These are phyloP conservation scores for Cynodonichthys magdalenae DNA, from an alignment of 2,797 vertebrate species.

Conservation along the genomic window DNA sequence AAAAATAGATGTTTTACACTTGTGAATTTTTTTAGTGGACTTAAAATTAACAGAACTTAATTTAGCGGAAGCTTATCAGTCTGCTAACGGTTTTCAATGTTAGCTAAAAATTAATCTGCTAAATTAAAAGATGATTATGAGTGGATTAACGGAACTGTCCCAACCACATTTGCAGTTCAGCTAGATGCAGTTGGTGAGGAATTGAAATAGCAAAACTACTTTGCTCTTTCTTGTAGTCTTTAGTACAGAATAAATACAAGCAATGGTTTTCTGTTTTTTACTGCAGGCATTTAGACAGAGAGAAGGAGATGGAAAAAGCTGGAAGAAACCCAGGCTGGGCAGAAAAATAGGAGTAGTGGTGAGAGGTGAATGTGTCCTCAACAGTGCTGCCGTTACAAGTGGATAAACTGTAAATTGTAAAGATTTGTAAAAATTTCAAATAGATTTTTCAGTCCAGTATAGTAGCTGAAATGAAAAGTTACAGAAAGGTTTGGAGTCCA, in stretches of 20 bases:
- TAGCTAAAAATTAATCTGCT: too few relatives aligned
- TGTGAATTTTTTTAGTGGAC: too few relatives aligned
- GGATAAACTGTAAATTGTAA: conserved; percentile 57
- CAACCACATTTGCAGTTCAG: too few relatives aligned
- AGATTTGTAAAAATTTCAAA: conserved; percentile 12
- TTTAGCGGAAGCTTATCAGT: too few relatives aligned
- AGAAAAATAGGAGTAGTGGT: neutral
- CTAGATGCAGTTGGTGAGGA: conserved; percentile 3
- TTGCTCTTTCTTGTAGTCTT: neutral
- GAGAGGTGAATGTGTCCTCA: conserved; percentile 56
- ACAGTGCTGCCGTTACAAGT: conserved; percentile 62
- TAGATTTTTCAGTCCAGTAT: conserved; percentile 11
- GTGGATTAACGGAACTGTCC: too few relatives aligned
- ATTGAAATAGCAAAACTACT: neutral
- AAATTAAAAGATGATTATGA: too few relatives aligned
- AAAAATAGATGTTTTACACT: too few relatives aligned
- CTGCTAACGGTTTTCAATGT: too few relatives aligned
- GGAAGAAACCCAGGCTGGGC: conserved; percentile 30
- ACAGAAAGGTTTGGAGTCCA: neutral
- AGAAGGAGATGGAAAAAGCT: conserved; percentile 44
- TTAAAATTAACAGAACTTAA: too few relatives aligned
- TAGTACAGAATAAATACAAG: conserved; percentile 53
- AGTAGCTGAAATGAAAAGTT: conserved; percentile 17
- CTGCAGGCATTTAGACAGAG: conserved; percentile 26
- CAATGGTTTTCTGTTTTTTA: conserved; percentile 42